These are phyloP conservation scores for Myotis daubentonii DNA, from an alignment of 2,797 vertebrate genomes.

Conservation along the genomic window DNA sequence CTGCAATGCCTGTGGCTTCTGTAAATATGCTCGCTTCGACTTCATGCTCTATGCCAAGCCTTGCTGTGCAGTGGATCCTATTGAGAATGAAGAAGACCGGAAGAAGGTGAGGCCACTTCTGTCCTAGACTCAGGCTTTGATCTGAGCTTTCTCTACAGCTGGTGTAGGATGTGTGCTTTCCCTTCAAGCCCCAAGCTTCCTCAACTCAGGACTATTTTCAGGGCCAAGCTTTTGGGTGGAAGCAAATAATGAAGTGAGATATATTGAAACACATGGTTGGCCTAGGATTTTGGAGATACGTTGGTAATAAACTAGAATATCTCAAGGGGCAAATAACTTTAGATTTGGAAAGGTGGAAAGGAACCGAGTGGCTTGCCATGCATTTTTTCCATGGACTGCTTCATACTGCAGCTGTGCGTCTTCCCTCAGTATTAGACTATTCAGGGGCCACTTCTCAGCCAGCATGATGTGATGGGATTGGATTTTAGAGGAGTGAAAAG, in stretches of 20 bases:
- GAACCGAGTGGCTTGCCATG: neutral
- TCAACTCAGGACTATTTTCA: neutral
- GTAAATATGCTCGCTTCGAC: conserved; percentile 98
- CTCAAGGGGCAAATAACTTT: neutral
- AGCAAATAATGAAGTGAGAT: neutral
- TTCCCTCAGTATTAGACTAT: neutral
- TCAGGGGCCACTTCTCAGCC: neutral
- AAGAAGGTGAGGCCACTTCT: conserved; percentile 91
- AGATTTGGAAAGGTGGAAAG: neutral
- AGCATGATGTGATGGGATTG: neutral
- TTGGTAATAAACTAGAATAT: neutral
- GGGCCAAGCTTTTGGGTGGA: neutral
- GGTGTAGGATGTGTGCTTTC: neutral
- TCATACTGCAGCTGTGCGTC: neutral
- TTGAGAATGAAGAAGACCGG: conserved; percentile 98
- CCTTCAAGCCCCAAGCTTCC: neutral
- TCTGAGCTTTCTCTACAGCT: neutral
- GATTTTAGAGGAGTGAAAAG: neutral
- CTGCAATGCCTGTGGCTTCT: conserved; percentile 99
- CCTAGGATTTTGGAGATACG: neutral
- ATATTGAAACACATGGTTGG: neutral
- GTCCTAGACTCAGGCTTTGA: neutral
- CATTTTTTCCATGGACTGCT: neutral
- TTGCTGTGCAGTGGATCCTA: conserved; percentile 98
- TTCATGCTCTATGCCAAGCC: conserved; percentile 99